A percentile compares a stretch with the other conserved stretches of the same genome.
Evolutionary conservation across 1,140 invertebrate species (phyloP).

Genomic region (Steinernema feltiae): DNA sequence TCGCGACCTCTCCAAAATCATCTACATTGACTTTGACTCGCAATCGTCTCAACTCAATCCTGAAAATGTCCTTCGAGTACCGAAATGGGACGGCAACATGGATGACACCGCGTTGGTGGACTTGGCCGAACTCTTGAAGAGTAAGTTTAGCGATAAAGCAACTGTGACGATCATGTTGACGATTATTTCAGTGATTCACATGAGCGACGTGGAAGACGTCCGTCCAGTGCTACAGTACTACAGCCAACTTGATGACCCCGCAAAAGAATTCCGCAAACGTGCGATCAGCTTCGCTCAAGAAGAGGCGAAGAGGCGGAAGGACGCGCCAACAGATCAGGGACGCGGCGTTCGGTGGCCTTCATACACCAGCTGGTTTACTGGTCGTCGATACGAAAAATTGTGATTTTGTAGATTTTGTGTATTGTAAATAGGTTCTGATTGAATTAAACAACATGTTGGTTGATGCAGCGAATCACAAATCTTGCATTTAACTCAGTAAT

Average conservation of each 20-base stretch:
- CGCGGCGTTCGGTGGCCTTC: no score
- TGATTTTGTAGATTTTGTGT: no score
- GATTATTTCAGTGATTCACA: conserved; percentile 69
- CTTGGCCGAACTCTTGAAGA: conserved; percentile 81
- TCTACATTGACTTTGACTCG: conserved; percentile 88
- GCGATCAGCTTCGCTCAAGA: background rate
- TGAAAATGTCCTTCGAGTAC: conserved; percentile 78
- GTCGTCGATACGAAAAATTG: no score
- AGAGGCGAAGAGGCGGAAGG: background rate
- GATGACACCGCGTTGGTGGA: conserved; percentile 82
- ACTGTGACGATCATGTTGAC: background rate
- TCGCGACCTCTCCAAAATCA: conserved; percentile 86
- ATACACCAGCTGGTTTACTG: no score
- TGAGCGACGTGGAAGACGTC: conserved; percentile 83
- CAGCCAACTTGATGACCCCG: conserved; percentile 83
- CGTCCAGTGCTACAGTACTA: conserved; percentile 86
- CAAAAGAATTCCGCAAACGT: conserved; percentile 68
- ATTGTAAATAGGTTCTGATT: no score
- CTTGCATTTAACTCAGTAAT: no score
- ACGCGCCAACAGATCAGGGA: background rate
- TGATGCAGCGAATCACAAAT: no score
- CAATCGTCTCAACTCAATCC: conserved; percentile 79
- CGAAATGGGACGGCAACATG: conserved; percentile 80
- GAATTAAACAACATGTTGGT: no score
- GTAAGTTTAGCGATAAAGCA: conserved; percentile 63